These are phyloP conservation scores for Siphlonurus alternatus DNA, from an alignment of 2,888 invertebrate species.

Conservation along the genomic window DNA sequence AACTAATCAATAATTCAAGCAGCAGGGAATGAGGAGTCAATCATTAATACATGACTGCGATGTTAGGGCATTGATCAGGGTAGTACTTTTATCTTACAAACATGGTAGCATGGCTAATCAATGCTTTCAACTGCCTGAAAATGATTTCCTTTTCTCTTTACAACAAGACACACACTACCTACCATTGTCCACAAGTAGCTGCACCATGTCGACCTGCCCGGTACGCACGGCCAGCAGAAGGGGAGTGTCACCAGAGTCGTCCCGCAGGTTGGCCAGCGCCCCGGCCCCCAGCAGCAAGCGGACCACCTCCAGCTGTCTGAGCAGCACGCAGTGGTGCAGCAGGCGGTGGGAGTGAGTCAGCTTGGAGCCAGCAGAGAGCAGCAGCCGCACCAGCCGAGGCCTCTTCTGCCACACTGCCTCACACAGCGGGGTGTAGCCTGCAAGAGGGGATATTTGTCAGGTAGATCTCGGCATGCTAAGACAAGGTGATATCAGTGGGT, in stretches of 20 bases:
- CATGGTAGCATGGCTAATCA: no score
- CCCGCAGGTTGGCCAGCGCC: conserved; percentile 40
- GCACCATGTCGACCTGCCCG: conserved; percentile 32
- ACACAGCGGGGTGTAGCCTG: conserved; percentile 50
- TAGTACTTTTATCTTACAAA: no score
- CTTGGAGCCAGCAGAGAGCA: conserved; percentile 47
- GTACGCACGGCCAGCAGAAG: conserved; percentile 39
- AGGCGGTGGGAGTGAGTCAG: conserved; percentile 51
- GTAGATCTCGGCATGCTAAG: no score
- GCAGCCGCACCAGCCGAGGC: conserved; percentile 35
- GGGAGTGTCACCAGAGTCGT: conserved; percentile 50
- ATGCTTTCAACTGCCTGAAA: no score
- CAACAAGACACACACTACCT: no score
- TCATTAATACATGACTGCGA: no score
- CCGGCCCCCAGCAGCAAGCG: conserved; percentile 37
- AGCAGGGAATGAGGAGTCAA: no score
- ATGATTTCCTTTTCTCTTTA: no score
- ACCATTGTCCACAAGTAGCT: conserved; percentile 38
- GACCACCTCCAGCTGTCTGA: conserved; percentile 40
- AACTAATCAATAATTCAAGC: no score
- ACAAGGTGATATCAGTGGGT: no score
- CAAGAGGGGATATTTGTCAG: no score
- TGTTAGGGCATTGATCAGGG: no score
- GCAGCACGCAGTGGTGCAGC: conserved; percentile 46
- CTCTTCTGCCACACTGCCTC: conserved; percentile 51